Evolutionary conservation across 2,113 vertebrate species (phyloP), one percentile per base, ranked within the genome.

Genomic region (Festucalex cinctus): DNA sequence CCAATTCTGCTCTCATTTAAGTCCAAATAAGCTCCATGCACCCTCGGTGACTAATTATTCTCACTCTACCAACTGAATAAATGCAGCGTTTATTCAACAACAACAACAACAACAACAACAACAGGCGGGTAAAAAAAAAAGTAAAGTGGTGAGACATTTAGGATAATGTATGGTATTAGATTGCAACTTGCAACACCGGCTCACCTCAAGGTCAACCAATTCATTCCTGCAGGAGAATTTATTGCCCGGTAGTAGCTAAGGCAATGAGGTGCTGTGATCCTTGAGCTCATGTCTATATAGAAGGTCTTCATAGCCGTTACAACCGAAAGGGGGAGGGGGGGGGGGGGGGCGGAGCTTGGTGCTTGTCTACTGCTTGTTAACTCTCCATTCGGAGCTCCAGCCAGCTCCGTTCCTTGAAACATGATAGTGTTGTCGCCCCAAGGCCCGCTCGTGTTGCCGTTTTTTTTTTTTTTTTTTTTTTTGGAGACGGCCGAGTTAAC

Each of bases 241-340:
- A 88, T 89, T 67, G 84, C 80, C 70, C 75, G 73, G 65, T 82
- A 63, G 83, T 78, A 79, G 84, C 81, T 43, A 60, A 79, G 79
- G 80, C 86, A 84, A 88, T 86, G 85, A 87, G 83, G 83, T 85
- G 83, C 80, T 84, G 78, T 86, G 87, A 87, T 87, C 87, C 86
- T 86, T 88, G 86, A 83, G 81, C 83, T 80, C 74, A 69, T 80
- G 80, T 87, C 79, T 77, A 77, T 85, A 82, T 79, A 82, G 83
- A 81, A 85, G 81, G 86, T 86, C 86, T 72, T 86, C 75, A 60
- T 71, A 54, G 83, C 58, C 54, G 16, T 82, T 80, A 80, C 58
- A 5, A 51, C 39, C 43, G 28, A 13, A 36, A 20, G 57, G 46
- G 22, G 19, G 37, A 12, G 32, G 0, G 32, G 9, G 12, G 53